phyloP scores from a whole-genome alignment of 1,140 invertebrate genomes.

The Aphelinus certus region DNA sequence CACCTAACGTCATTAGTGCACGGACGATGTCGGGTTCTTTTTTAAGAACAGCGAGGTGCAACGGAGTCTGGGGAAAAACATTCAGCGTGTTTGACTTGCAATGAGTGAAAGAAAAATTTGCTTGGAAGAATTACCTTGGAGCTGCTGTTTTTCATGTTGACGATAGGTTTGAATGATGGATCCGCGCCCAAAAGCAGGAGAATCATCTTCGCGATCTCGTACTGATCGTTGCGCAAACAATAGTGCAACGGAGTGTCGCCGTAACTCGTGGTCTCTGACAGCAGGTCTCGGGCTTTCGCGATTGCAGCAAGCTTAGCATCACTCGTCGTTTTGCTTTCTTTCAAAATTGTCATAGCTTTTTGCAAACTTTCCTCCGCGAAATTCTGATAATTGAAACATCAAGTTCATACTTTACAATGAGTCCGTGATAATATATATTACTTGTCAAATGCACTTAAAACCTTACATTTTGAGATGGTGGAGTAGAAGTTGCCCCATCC shows the following conservation, averaged over 20 bases:
- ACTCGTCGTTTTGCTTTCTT: constrained; percentile 29
- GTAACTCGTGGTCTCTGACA: constrained; percentile 51
- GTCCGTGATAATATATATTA: too few relatives aligned
- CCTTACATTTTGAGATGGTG: too few relatives aligned
- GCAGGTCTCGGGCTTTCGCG: constrained; percentile 44
- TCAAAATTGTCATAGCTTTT: constrained; percentile 43
- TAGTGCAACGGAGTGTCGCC: constrained; percentile 57
- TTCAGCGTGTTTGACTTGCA: too few relatives aligned
- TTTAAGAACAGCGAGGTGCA: constrained; percentile 66
- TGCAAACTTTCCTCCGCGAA: constrained; percentile 49
- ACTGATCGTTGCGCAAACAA: constrained; percentile 53
- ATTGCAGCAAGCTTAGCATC: constrained; percentile 22
- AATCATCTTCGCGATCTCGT: constrained; percentile 48
- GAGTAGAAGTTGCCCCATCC: too few relatives aligned
- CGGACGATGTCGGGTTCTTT: constrained; percentile 59
- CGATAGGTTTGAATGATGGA: constrained; percentile 44
- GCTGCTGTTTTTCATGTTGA: constrained; percentile 54
- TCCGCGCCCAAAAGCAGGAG: constrained; percentile 49
- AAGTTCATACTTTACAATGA: too few relatives aligned
- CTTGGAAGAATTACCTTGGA: constrained; percentile 47
- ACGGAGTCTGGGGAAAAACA: constrained; percentile 57
- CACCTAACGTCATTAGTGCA: constrained; percentile 59
- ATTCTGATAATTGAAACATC: constrained; percentile 2
- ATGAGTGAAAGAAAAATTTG: not conserved
- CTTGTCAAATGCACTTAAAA: too few relatives aligned